Evolutionary conservation across 2,113 vertebrate genomes (phyloP).

Genomic region (Lepidothrix coronata): DNA sequence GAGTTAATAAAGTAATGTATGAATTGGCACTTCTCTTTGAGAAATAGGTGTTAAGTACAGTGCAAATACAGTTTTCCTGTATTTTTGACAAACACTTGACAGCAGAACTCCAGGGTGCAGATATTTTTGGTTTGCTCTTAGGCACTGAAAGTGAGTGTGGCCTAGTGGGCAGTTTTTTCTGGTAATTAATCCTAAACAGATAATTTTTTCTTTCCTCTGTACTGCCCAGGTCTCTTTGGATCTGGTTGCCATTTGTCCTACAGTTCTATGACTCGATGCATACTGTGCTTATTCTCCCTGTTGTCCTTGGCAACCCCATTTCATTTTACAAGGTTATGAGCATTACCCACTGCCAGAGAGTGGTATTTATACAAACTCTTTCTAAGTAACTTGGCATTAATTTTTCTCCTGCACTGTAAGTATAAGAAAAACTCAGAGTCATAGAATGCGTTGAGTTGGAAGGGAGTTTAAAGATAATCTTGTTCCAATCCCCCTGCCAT

Average conservation of each 20-base stretch:
- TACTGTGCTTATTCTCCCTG: not conserved
- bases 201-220: not conserved
- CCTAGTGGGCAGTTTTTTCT: not conserved
- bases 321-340: not conserved
- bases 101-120: not conserved
- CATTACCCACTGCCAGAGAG: not conserved
- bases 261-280: not conserved
- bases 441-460: not conserved
- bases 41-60: not conserved
- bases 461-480: not conserved
- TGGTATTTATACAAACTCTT: not conserved
- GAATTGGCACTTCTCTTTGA: not conserved
- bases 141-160: not conserved
- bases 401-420: not conserved
- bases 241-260: not conserved
- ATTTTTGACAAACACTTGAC: not conserved
- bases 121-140: not conserved
- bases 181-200: not conserved
- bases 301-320: not conserved
- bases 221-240: not conserved
- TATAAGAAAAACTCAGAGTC: not conserved
- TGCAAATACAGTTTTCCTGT: not conserved
- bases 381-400: not conserved
- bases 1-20: not conserved
- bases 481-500: not conserved